Conservation (phyloP, 2,888 invertebrate species). For the Pachycephus smyrnensis region DNA sequence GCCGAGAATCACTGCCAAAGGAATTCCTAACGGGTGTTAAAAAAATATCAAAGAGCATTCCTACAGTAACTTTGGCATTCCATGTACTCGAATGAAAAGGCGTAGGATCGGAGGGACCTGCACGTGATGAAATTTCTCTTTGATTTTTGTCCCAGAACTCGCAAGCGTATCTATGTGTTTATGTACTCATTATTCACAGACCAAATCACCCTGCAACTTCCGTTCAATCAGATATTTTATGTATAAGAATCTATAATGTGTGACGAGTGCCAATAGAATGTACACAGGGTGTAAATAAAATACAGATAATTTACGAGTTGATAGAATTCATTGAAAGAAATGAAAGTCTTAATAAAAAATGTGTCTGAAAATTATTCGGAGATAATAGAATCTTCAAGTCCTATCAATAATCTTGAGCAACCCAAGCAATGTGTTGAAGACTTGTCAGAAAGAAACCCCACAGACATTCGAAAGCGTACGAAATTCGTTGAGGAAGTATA, state of each 20-base stretch:
- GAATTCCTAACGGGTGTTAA: not conserved
- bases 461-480: too few species aligned
- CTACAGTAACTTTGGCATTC: not conserved
- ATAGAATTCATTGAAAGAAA: too few species aligned
- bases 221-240: not conserved
- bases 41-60: not conserved
- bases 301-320: too few species aligned
- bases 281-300: not conserved
- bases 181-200: not conserved
- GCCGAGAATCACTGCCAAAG: not conserved
- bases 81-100: not conserved
- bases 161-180: not conserved
- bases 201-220: not conserved
- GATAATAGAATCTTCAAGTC: too few species aligned
- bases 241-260: not conserved
- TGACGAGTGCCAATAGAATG: not conserved
- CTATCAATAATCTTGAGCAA: not conserved
- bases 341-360: not conserved
- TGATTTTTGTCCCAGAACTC: not conserved
- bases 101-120: not conserved
- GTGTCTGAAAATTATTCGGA: not conserved
- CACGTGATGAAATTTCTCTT: not conserved
- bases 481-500: too few species aligned
- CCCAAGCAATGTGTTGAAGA: not conserved
- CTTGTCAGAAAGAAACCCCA: not conserved